Evolutionary conservation across 2,797 vertebrate genomes (phyloP).

Genomic region (Australoheros facetus): DNA sequence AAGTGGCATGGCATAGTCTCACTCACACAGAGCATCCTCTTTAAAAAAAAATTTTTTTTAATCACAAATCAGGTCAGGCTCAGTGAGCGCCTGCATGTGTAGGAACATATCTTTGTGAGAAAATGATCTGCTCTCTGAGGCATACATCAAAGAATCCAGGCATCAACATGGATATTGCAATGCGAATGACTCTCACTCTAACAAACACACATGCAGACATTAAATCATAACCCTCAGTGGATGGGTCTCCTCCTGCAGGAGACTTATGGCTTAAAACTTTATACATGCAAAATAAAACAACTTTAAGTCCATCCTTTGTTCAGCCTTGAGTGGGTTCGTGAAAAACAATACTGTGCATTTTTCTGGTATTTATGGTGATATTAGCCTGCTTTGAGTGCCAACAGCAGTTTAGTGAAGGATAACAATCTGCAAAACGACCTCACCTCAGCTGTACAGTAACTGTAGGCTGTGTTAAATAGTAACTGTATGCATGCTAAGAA

Average conservation of each 20-base stretch:
- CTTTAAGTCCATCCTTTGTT: background rate
- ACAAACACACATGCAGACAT: background rate
- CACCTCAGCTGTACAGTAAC: background rate
- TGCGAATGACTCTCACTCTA: background rate
- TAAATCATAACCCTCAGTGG: background rate
- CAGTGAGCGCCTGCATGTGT: background rate
- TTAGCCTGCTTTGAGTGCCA: background rate
- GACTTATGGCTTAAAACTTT: background rate
- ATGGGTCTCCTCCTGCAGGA: background rate
- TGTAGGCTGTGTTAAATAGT: background rate
- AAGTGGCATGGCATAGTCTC: background rate
- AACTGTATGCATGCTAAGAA: background rate
- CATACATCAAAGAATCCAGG: background rate
- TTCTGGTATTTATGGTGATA: background rate
- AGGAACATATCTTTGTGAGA: background rate
- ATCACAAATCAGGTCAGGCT: background rate
- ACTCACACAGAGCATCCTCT: background rate
- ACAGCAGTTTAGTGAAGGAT: background rate
- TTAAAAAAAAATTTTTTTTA: background rate
- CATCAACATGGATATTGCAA: background rate
- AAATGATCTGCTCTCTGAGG: background rate
- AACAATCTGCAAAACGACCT: background rate
- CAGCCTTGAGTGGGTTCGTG: background rate
- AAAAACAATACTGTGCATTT: background rate
- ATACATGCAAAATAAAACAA: slow-evolving; percentile 2